Evolutionary conservation across 1,140 invertebrate species (phyloP), one percentile per base, ranked within the genome.

Genomic region (Drosophila sproati): DNA sequence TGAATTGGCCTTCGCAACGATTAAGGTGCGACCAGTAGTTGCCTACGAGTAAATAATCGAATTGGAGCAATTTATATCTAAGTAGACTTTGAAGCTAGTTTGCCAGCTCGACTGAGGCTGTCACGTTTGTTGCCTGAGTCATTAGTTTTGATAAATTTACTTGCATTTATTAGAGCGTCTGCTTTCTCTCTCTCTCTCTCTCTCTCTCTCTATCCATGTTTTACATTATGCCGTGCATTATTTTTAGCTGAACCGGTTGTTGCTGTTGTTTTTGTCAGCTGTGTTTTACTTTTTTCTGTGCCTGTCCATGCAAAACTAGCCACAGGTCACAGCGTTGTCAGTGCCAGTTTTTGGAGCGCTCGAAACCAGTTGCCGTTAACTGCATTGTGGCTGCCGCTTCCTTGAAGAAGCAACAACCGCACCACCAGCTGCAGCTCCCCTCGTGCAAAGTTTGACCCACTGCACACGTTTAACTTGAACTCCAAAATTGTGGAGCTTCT

Each of bases 401-500:
- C 80, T 89, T 74, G 75, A 89, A 81, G 80, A 89, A 78, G 83
- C 77, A 52, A 12, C 73, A 45, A 56, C 29, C 35, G 12, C 20
- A 20, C 20, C 20, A 20, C 43, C 79, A 20, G 37, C 28, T 28
- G 7, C 41, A 48, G 35, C 37, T 80, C 62, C 69, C 75, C 73
- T 28, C 79, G 59, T 61, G 79, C 80, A 71, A 81, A 80, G 57
- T 63, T 87, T 87, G 85, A 89, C 85, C 85, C 85, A 89, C 74
- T 89, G 81, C 75, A 89, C 83, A 88, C 85, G 83, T 88, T 89
- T 89, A 89, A 89, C 85, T 89, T 89, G 85, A 89, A 89, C 85
- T 89, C 85, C 71, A 88, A 89, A 80, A 78, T 77, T 52, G 59
- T 59, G 57, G 43, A 39, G 43, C 55, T 70, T 70, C 51, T 62